Evolutionary conservation across 1,140 invertebrate species (phyloP).

Genomic region (Thalassaphorura encarpata): DNA sequence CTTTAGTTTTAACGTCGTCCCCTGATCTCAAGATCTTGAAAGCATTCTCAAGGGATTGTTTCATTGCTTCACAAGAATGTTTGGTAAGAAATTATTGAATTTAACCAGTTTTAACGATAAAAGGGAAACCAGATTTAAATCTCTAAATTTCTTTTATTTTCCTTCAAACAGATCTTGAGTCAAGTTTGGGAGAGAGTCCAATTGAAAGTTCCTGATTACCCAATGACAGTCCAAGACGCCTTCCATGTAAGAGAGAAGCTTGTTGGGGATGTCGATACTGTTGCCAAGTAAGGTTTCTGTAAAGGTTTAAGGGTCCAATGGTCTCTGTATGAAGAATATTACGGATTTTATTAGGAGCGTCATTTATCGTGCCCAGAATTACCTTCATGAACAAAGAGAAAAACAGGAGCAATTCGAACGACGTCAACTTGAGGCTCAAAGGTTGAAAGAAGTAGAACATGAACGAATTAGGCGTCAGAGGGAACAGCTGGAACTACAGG

Average conservation of each 20-base stretch:
- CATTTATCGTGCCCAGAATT: too few relatives aligned
- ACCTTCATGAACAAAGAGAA: too few relatives aligned
- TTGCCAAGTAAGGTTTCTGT: conserved; percentile 16
- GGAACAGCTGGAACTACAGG: too few relatives aligned
- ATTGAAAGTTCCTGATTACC: conserved; percentile 36
- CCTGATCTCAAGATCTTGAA: conserved; percentile 69
- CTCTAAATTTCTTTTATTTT: conserved; percentile 1
- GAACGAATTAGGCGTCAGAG: too few relatives aligned
- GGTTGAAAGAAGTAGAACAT: too few relatives aligned
- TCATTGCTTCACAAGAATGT: conserved; percentile 80
- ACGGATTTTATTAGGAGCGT: too few relatives aligned
- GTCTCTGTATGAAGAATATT: too few relatives aligned
- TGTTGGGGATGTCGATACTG: conserved; percentile 46
- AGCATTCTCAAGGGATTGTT: conserved; percentile 65
- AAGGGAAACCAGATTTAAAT: conserved; percentile 36
- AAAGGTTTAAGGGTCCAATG: too few relatives aligned
- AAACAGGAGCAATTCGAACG: too few relatives aligned
- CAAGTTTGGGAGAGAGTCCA: conserved; percentile 50
- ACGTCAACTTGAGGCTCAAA: too few relatives aligned
- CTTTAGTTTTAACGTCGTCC: conserved; percentile 48
- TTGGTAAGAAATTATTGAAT: conserved; percentile 55
- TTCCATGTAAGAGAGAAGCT: conserved; percentile 52
- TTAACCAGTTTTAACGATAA: conserved; percentile 5
- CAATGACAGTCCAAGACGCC: conserved; percentile 54
- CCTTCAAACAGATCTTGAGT: conserved; percentile 41